Evolutionary conservation across 2,113 vertebrate species (phyloP).

Genomic region (Microcebus lehilahytsara): DNA sequence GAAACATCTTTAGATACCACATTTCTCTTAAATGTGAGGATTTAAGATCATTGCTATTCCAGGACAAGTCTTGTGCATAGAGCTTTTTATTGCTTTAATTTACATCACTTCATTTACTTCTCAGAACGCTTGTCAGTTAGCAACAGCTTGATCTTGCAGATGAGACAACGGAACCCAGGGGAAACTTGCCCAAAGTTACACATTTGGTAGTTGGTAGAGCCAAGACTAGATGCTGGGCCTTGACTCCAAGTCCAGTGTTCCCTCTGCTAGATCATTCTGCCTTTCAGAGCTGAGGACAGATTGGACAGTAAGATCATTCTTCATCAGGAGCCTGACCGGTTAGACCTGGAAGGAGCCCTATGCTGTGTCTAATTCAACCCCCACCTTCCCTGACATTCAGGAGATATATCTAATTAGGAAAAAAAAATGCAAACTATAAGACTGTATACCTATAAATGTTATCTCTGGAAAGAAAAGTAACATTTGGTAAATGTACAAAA

Average conservation of each 20-base stretch:
- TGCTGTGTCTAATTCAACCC: neutral
- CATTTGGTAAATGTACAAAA: constrained; percentile 60
- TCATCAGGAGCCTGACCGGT: neutral
- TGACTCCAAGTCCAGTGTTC: neutral
- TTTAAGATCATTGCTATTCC: constrained; percentile 57
- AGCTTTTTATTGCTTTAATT: constrained; percentile 68
- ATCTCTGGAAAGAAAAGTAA: constrained; percentile 51
- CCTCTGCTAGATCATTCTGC: neutral
- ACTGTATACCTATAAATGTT: constrained; percentile 50
- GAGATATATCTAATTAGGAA: neutral
- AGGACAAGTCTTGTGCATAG: constrained; percentile 40
- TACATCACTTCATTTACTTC: constrained; percentile 60
- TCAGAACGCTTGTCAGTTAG: constrained; percentile 65
- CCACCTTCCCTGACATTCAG: neutral
- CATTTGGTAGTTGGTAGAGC: neutral
- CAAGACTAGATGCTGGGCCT: neutral
- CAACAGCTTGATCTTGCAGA: constrained; percentile 45
- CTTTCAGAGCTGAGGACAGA: neutral
- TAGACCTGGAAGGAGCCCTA: neutral
- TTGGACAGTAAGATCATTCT: neutral
- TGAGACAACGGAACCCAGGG: constrained; percentile 41
- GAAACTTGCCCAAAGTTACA: constrained; percentile 12
- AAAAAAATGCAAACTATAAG: constrained; percentile 33
- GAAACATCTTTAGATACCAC: constrained; percentile 51
- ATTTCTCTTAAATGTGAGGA: constrained; percentile 68